Evolutionary conservation across 2,888 invertebrate species (phyloP).

Genomic region (Rutpela maculata): DNA sequence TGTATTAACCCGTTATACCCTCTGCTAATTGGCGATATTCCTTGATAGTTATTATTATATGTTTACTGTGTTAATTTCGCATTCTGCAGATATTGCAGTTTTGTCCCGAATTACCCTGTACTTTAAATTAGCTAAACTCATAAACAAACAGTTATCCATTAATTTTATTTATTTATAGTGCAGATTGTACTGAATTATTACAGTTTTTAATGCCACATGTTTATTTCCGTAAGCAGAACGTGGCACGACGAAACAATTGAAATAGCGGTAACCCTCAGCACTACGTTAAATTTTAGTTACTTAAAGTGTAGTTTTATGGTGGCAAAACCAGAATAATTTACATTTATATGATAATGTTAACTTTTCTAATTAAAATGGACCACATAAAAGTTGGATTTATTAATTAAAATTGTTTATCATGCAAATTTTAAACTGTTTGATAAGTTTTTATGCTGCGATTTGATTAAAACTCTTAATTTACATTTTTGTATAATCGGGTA

Average conservation of each 20-base stretch:
- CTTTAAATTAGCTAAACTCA: not conserved
- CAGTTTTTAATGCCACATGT: not conserved
- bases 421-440: conserved; percentile 29
- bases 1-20: no score
- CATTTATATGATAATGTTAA: conserved; percentile 30
- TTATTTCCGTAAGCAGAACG: not conserved
- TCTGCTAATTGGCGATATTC: no score
- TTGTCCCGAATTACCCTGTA: not conserved
- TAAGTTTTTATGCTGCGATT: conserved; percentile 13
- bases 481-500: not conserved
- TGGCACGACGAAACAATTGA: conserved; percentile 26
- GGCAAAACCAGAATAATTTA: conserved; percentile 19
- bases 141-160: not conserved
- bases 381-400: conserved; percentile 25
- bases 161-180: not conserved
- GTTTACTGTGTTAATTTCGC: no score
- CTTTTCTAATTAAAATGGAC: conserved; percentile 36
- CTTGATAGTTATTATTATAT: no score
- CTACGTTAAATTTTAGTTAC: conserved; percentile 23
- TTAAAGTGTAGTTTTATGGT: conserved; percentile 28
- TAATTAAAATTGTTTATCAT: conserved; percentile 31
- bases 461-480: conserved; percentile 12
- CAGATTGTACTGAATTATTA: not conserved
- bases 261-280: conserved; percentile 3
- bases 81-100: no score